These are phyloP conservation scores for Notarius lentiginosus DNA, from an alignment of 2,113 vertebrate species.

Conservation along the genomic window DNA sequence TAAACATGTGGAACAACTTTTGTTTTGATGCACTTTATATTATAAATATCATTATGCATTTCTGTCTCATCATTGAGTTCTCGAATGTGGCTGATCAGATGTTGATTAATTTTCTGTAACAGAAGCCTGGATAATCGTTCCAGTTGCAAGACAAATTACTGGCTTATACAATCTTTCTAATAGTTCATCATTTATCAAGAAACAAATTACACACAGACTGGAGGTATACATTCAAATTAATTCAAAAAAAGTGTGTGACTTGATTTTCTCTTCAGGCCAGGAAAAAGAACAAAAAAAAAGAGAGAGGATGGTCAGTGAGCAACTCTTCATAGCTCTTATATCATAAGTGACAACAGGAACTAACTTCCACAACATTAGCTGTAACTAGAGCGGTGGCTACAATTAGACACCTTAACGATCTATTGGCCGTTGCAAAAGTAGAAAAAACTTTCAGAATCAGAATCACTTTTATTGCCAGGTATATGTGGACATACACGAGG, in stretches of 20 bases:
- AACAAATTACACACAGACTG: not conserved
- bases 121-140: too few relatives aligned
- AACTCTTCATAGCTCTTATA: not conserved
- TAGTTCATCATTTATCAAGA: not conserved
- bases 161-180: not conserved
- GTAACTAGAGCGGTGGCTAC: too few relatives aligned
- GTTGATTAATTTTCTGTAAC: not conserved
- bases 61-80: not conserved
- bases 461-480: too few relatives aligned
- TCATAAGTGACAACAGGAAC: not conserved
- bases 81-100: not conserved
- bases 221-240: too few relatives aligned
- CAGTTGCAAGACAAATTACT: too few relatives aligned
- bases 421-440: too few relatives aligned
- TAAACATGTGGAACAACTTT: not conserved
- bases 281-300: not conserved
- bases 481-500: too few relatives aligned
- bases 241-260: not conserved
- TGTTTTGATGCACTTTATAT: not conserved
- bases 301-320: not conserved
- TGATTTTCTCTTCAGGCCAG: not conserved
- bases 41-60: not conserved
- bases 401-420: too few relatives aligned
- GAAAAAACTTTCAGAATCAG: too few relatives aligned
- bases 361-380: not conserved